A percentile compares a stretch with the other conserved stretches of the same genome.
These are phyloP conservation scores for Agriopis leucophaearia DNA, from an alignment of 2,888 invertebrate genomes.

Conservation along the genomic window DNA sequence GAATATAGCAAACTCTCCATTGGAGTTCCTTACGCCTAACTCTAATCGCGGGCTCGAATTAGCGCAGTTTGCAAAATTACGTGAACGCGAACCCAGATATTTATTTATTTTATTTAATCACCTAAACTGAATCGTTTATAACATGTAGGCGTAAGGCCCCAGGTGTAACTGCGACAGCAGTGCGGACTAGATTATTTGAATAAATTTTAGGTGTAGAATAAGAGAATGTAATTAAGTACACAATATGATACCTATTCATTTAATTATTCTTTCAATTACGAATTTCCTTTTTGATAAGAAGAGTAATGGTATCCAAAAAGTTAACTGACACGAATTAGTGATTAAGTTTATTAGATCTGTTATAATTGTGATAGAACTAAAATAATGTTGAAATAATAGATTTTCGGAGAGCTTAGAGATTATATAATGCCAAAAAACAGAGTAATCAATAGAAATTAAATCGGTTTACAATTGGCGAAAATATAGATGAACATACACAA, in stretches of 20 bases:
- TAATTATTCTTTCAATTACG: not conserved
- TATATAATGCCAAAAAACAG: not conserved
- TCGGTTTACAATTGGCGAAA: too few species aligned
- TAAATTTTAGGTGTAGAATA: not conserved
- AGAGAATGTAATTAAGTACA: not conserved
- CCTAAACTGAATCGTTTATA: too few species aligned
- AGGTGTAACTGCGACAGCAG: not conserved
- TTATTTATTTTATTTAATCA: too few species aligned
- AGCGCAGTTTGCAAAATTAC: too few species aligned
- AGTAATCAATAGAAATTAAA: too few species aligned
- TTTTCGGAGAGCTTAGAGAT: not conserved
- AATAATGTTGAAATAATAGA: slow-evolving; percentile 22
- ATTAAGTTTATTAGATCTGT: slow-evolving; percentile 53
- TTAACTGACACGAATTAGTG: not conserved
- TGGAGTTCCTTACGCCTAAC: too few species aligned
- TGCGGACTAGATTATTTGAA: slow-evolving; percentile 1
- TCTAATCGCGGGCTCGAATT: too few species aligned
- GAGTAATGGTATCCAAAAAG: not conserved
- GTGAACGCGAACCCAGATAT: too few species aligned
- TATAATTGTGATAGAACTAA: slow-evolving; percentile 56
- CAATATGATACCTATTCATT: too few species aligned
- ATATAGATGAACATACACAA: too few species aligned
- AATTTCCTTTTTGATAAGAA: not conserved
- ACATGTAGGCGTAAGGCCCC: too few species aligned
- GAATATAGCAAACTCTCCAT: not conserved